Evolutionary conservation across 2,797 vertebrate genomes (phyloP), one percentile per base, ranked within the genome.

Genomic region (Anniella stebbinsi): DNA sequence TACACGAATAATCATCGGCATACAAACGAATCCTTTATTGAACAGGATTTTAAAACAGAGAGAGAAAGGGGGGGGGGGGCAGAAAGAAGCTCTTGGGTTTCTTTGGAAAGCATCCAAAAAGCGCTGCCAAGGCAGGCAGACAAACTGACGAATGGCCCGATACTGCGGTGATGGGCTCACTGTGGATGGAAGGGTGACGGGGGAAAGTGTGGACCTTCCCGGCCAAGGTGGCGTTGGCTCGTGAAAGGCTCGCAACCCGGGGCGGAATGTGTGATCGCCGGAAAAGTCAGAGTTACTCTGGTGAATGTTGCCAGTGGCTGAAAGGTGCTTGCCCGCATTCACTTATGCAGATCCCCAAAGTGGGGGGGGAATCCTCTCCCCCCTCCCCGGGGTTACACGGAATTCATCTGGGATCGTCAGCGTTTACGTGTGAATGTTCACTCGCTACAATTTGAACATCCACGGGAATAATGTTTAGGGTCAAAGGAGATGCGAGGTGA

Each of bases 71-170:
- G 21, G 28, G 28, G n/a, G 23, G 38, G 10, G n/a, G 23, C 23
- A 2, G 12, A 18, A 2, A 11, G 73, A 30, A 60, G 51, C 77
- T 45, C 9, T 30, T 25, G 38, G 67, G 6, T 15, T 86, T 81
- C 33, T 70, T 51, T 77, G 80, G 60, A 70, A 76, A 90, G 72
- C 38, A 30, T n/a, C 69, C 85, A 41, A 36, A n/a, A 83, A 69
- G 57, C 13, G 54, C n/a, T 67, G 41, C 57, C 48, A 41, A 63
- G 36, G 67, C 51, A 54, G 75, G 23, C 33, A 12, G n/a, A 76
- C 67, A 54, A 38, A 54, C 82, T 72, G 87, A 81, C 15, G 30
- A 23, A 69, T 21, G 45, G 41, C 82, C 63, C 60, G 17, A 77
- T 57, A 67, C 72, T 87, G 89, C 72, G 80, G 72, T 45, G 72